Conservation (phyloP, 2,797 vertebrate species). For the Falco cherrug region DNA sequence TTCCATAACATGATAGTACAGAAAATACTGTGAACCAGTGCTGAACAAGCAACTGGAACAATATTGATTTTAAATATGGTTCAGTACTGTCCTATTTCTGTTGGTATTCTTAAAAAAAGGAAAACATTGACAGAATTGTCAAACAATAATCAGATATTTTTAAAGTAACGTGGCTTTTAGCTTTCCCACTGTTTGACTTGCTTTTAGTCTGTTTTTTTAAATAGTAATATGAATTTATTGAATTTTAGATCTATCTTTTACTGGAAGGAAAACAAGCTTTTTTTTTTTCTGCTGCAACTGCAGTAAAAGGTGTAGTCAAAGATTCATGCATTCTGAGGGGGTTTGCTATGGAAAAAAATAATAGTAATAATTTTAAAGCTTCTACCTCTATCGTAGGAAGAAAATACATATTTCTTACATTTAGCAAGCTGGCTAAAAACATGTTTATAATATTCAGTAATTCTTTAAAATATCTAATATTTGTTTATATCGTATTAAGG, state of each 20-base stretch:
- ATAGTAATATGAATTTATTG: background rate
- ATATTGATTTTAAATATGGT: constrained; percentile 51
- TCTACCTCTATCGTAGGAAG: background rate
- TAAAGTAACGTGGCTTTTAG: background rate
- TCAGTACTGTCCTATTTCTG: constrained; percentile 41
- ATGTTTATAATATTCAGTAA: background rate
- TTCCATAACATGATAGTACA: constrained; percentile 27
- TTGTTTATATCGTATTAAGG: constrained; percentile 38
- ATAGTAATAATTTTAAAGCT: background rate
- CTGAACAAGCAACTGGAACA: constrained; percentile 71
- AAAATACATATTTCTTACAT: background rate
- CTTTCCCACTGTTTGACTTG: background rate
- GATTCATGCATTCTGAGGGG: constrained; percentile 14
- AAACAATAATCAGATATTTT: constrained; percentile 2
- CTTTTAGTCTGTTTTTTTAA: background rate
- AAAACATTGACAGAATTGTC: background rate
- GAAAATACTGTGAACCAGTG: constrained; percentile 29
- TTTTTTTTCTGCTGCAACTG: constrained; percentile 64
- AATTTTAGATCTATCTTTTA: constrained; percentile 36
- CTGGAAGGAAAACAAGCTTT: background rate
- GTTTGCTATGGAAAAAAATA: constrained; percentile 26
- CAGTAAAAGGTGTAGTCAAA: constrained; percentile 67
- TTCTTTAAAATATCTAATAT: background rate
- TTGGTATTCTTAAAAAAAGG: constrained; percentile 9
- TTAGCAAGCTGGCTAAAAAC: background rate